Evolutionary conservation across 1,140 invertebrate species (phyloP).

Genomic region (Holotrichia oblita): DNA sequence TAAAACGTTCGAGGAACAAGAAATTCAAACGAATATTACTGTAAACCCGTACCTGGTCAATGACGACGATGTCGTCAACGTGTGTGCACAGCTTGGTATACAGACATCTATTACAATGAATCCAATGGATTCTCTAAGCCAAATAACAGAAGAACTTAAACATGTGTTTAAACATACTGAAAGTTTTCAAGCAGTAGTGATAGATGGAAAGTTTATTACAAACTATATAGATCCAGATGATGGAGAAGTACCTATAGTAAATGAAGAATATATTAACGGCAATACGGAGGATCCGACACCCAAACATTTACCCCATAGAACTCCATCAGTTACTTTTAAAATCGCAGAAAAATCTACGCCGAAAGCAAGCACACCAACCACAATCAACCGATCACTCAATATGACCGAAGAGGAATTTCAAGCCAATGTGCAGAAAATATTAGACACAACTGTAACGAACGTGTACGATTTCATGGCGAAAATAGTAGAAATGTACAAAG

Average conservation of each 20-base stretch:
- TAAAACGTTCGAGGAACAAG: constrained; percentile 17
- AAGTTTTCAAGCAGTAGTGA: constrained; percentile 6
- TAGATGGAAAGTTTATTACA: constrained; percentile 10
- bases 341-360: neutral
- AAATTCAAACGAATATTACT: constrained; percentile 36
- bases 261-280: neutral
- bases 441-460: constrained; percentile 38
- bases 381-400: neutral
- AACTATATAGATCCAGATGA: neutral
- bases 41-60: constrained; percentile 34
- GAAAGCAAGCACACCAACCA: neutral
- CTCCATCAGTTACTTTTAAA: neutral
- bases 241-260: neutral
- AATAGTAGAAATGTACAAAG: constrained; percentile 34
- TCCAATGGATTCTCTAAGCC: constrained; percentile 38
- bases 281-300: neutral
- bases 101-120: constrained; percentile 40
- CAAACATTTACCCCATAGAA: neutral
- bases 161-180: neutral
- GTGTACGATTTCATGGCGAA: constrained; percentile 37
- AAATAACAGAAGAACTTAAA: constrained; percentile 22
- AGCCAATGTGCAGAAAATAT: constrained; percentile 38
- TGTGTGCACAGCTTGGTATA: constrained; percentile 28
- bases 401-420: constrained; percentile 38
- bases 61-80: constrained; percentile 30